Conservation (phyloP, 2,888 invertebrate genomes). For the Scaptomyza tumidula region DNA sequence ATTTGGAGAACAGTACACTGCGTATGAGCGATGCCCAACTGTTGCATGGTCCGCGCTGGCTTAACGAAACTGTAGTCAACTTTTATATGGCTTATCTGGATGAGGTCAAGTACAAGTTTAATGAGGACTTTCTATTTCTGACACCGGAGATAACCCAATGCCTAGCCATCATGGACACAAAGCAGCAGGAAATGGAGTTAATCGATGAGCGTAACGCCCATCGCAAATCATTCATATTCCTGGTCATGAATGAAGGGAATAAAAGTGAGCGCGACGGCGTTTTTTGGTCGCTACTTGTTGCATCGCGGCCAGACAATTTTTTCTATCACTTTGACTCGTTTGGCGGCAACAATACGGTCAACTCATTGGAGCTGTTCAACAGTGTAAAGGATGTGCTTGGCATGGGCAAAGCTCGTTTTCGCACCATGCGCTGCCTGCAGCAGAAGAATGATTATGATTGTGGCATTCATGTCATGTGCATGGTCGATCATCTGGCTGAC, state of each 20-base stretch:
- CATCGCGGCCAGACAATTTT: constrained; percentile 89
- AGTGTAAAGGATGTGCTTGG: constrained; percentile 84
- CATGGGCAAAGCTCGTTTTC: constrained; percentile 84
- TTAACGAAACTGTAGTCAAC: constrained; percentile 93
- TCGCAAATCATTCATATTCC: constrained; percentile 90
- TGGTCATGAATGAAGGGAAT: constrained; percentile 92
- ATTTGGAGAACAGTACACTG: constrained; percentile 86
- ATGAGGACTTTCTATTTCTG: constrained; percentile 89
- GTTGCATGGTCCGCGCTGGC: constrained; percentile 91
- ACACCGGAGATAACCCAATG: constrained; percentile 92
- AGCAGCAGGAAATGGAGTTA: constrained; percentile 89
- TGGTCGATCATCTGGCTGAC: constrained; percentile 87
- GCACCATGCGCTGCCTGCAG: constrained; percentile 87
- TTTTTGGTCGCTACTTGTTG: constrained; percentile 96
- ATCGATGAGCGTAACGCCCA: constrained; percentile 88
- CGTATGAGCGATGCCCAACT: constrained; percentile 92
- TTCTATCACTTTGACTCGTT: constrained; percentile 94
- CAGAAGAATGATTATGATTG: constrained; percentile 96
- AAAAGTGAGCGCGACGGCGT: constrained; percentile 90
- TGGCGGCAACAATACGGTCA: constrained; percentile 87
- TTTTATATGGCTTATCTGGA: constrained; percentile 96
- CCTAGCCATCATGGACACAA: constrained; percentile 91
- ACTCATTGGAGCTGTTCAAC: constrained; percentile 88
- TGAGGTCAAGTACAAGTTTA: constrained; percentile 87
- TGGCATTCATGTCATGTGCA: constrained; percentile 94